phyloP scores from a whole-genome alignment of 1,140 invertebrate species.

The Cryptotermes secundus region DNA sequence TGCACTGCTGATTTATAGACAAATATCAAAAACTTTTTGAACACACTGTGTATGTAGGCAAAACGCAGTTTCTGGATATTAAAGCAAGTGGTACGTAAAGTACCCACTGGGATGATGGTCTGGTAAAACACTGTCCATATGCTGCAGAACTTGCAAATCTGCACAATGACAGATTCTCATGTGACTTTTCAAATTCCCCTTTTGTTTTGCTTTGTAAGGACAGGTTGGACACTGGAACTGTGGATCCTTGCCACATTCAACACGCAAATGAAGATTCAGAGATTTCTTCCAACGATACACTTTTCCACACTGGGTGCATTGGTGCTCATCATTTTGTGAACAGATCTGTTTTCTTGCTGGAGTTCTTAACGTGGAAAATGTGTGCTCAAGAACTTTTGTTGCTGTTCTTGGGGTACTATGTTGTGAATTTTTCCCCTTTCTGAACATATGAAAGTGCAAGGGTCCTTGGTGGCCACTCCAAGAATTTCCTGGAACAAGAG shows the following conservation, averaged over 20 bases:
- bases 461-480: not conserved
- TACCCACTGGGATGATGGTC: too few species aligned
- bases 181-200: slow-evolving; percentile 51
- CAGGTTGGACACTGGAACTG: slow-evolving; percentile 58
- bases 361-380: not conserved
- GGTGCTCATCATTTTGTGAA: not conserved
- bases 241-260: slow-evolving; percentile 52
- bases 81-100: too few species aligned
- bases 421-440: not conserved
- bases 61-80: too few species aligned
- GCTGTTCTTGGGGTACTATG: not conserved
- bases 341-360: not conserved
- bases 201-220: slow-evolving; percentile 54
- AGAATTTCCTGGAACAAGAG: not conserved
- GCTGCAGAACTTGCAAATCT: not conserved
- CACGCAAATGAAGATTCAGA: slow-evolving; percentile 47
- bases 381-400: not conserved
- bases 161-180: slow-evolving; percentile 45
- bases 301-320: slow-evolving; percentile 50
- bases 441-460: not conserved
- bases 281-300: slow-evolving; percentile 54
- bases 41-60: too few species aligned
- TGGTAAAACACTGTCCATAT: too few species aligned
- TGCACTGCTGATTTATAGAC: too few species aligned
- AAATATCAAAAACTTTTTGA: too few species aligned